Conservation (phyloP, 2,797 vertebrate species). For the Rachycentron canadum region DNA sequence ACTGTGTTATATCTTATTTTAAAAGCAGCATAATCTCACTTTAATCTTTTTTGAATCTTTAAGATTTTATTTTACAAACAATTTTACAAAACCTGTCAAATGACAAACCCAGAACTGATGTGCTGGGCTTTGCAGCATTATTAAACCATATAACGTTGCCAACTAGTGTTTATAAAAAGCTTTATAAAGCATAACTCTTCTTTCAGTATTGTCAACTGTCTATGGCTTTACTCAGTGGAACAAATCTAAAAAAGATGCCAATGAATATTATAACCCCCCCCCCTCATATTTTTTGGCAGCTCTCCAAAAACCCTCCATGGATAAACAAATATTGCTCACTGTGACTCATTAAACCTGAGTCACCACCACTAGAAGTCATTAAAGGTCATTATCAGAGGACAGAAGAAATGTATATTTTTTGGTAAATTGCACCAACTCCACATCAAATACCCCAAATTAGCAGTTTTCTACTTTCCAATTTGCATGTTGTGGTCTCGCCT, state of each 20-base stretch:
- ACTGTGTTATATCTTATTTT: too few relatives aligned
- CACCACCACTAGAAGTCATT: conserved; percentile 20
- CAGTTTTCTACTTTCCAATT: conserved; percentile 28
- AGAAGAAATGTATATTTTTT: conserved; percentile 24
- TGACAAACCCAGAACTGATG: too few relatives aligned
- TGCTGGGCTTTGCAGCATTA: too few relatives aligned
- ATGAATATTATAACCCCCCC: not conserved
- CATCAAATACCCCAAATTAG: conserved; percentile 37
- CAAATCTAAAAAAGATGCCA: not conserved
- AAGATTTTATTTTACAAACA: too few relatives aligned
- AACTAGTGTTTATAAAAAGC: too few relatives aligned
- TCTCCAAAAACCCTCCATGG: not conserved
- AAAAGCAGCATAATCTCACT: too few relatives aligned
- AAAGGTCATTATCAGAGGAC: conserved; percentile 30
- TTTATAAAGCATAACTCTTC: too few relatives aligned
- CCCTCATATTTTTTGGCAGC: not conserved
- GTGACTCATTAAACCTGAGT: conserved; percentile 19
- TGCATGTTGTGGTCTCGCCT: conserved; percentile 9
- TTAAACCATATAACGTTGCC: too few relatives aligned
- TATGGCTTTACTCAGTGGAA: not conserved
- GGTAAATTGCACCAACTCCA: conserved; percentile 24
- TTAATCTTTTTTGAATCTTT: too few relatives aligned
- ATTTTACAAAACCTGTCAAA: too few relatives aligned
- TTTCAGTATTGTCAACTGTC: too few relatives aligned
- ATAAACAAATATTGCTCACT: conserved; percentile 13